phyloP scores from a whole-genome alignment of 2,113 vertebrate species.

The Pipra filicauda region DNA sequence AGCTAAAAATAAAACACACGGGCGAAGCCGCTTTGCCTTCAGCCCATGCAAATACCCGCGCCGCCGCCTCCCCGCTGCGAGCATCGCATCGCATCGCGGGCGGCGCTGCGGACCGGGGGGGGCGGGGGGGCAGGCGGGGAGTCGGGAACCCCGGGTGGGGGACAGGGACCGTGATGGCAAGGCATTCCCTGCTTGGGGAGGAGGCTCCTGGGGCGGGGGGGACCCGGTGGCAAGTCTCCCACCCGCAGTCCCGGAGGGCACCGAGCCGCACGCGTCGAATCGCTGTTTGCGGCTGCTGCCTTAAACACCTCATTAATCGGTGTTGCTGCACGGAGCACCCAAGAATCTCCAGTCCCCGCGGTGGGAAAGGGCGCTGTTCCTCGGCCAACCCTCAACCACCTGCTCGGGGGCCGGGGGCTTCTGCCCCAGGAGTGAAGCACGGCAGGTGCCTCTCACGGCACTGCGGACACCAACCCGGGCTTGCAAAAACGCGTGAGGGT shows the following conservation, averaged over 20 bases:
- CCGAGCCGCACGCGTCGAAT: neutral
- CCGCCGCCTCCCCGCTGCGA: neutral
- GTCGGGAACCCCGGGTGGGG: neutral
- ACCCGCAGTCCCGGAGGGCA: neutral
- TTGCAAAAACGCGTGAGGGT: fast-evolving
- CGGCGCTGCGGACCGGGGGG: neutral
- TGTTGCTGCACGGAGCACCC: neutral
- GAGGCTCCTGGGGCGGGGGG: neutral
- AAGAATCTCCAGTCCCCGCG: too few species aligned
- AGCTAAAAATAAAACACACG: slow-evolving; percentile 81
- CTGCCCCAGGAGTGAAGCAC: fast-evolving
- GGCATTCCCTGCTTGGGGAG: neutral
- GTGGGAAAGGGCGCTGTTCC: neutral
- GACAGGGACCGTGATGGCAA: neutral
- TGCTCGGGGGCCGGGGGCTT: neutral
- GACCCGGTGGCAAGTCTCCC: neutral
- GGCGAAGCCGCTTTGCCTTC: slow-evolving; percentile 48
- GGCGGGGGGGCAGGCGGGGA: neutral
- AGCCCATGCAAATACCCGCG: slow-evolving; percentile 64
- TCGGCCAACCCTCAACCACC: neutral
- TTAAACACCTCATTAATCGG: neutral
- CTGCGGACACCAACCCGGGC: neutral
- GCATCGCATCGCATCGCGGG: neutral
- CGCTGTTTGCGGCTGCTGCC: neutral
- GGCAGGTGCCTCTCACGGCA: neutral